Conservation (phyloP, 1,140 invertebrate species). For the Drosophila takahashii region DNA sequence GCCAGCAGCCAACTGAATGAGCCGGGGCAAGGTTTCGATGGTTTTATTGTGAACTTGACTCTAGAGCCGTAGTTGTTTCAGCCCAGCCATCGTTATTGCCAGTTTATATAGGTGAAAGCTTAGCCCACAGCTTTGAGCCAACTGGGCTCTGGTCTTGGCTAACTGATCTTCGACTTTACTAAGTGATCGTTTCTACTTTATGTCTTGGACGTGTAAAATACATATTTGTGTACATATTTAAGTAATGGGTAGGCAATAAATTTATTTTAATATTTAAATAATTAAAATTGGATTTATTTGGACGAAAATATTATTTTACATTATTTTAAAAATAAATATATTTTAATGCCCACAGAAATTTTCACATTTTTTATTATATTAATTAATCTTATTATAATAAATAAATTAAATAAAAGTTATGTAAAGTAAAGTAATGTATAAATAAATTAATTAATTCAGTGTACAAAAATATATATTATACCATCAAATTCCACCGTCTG, state of each 20-base stretch:
- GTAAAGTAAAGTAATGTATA: no score
- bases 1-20: slow-evolving; percentile 67
- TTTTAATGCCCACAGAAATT: no score
- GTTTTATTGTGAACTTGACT: slow-evolving; percentile 78
- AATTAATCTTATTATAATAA: no score
- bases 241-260: not conserved
- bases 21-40: slow-evolving; percentile 64
- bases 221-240: not conserved
- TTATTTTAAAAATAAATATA: no score
- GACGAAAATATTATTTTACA: no score
- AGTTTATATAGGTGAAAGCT: slow-evolving; percentile 67
- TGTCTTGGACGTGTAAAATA: no score
- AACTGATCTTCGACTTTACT: not conserved
- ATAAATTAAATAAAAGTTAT: no score
- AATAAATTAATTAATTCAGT: no score
- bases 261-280: not conserved
- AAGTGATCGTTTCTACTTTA: slow-evolving; percentile 1
- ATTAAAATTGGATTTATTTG: no score
- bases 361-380: no score
- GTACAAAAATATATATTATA: no score
- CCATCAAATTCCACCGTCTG: no score
- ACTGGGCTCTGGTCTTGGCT: slow-evolving; percentile 1
- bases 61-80: slow-evolving; percentile 13
- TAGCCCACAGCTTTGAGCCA: not conserved
- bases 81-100: slow-evolving; percentile 7